Evolutionary conservation across 1,140 invertebrate species (phyloP), one percentile per base, ranked within the genome.

Genomic region (Zaprionus taronus): DNA sequence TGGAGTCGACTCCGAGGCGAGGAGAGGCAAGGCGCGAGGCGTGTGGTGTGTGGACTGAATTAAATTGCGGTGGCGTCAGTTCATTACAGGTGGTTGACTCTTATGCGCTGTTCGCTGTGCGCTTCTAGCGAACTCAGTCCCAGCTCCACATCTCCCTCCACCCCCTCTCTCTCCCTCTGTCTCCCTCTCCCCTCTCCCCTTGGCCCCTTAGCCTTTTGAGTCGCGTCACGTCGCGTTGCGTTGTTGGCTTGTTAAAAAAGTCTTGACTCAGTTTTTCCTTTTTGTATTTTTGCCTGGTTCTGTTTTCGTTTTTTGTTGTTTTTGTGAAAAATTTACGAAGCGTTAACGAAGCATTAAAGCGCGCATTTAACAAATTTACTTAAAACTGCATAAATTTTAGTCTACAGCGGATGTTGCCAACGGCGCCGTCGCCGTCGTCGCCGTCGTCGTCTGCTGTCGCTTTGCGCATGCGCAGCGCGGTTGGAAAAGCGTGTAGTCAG

Each of bases 331-430:
- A 87, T 91, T 91, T 91, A 91, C 80, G 85, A 91, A 91, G 90
- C 85, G 90, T 91, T 91, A 91, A 91, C 90, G 90, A 91, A 91
- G 82, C 90, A 91, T 91, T 92, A 91, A 91, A 91, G 90, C 90
- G 90, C 83, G 91, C 90, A 91, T 91, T 91, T 91, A 91, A 91
- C 90, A 91, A 91, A 91, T 91, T 91, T 91, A 91, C 90, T 91
- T 91, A 91, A 91, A 91, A 91, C 80, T 91, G 89, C 89, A 91
- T 91, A 91, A 91, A 91, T 91, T 91, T 89, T 58, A 73, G 72
- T 67, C 81, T 66, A 66, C 69, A 70, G 62, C 77, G 49, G 68
- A 76, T 87, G 83, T 86, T 62, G 80, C 57, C 65, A 78, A 70
- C 74, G 83, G 68, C 77, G 63, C 15, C 60, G 61, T 44, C 60